These are phyloP conservation scores for Sebastes diaconus DNA, from an alignment of 2,797 vertebrate species.

Conservation along the genomic window DNA sequence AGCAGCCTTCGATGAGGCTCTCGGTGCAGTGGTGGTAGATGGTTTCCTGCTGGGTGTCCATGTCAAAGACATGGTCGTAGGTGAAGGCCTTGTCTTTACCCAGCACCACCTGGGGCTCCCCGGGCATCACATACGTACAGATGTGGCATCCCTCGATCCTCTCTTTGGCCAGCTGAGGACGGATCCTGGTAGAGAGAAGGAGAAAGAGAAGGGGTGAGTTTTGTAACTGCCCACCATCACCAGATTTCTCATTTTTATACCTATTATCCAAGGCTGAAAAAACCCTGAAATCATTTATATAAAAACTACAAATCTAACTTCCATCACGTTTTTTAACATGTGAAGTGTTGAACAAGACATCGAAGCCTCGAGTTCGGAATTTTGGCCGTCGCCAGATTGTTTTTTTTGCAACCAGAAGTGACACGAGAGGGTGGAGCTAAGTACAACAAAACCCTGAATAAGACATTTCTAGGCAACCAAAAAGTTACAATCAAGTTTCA, in stretches of 20 bases:
- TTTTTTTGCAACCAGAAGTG: too few relatives aligned
- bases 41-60: conserved; percentile 90
- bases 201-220: background rate
- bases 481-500: too few relatives aligned
- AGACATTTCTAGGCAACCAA: too few relatives aligned
- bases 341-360: background rate
- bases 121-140: conserved; percentile 93
- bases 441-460: rapidly evolving
- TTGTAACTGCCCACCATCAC: background rate
- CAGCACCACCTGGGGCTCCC: conserved; percentile 95
- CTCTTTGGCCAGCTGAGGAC: conserved; percentile 96
- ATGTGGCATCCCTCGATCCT: conserved; percentile 98
- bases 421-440: too few relatives aligned
- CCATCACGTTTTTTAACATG: background rate
- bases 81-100: conserved; percentile 99
- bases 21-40: conserved; percentile 92
- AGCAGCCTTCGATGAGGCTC: conserved; percentile 95
- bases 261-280: background rate
- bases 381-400: too few relatives aligned
- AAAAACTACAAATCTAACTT: background rate
- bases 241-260: background rate
- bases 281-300: background rate
- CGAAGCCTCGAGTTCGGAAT: too few relatives aligned
- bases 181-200: conserved; percentile 83
- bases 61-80: conserved; percentile 95